Conservation (phyloP, 2,888 invertebrate species). For the Hydroisotoma schaefferi region DNA sequence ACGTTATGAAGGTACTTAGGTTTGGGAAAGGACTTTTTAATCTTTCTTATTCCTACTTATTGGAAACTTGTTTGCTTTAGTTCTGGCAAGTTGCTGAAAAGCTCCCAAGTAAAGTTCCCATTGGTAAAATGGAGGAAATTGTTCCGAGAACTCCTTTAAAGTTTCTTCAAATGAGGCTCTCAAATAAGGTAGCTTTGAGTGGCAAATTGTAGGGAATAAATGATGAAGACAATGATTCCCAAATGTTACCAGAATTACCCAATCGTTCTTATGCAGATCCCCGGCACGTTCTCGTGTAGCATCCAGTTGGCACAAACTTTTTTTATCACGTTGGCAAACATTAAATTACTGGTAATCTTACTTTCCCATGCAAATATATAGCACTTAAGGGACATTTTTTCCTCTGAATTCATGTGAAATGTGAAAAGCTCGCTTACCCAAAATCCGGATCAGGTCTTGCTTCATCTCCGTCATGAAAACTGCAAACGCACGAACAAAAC, state of each 20-base stretch:
- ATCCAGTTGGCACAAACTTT: conserved; percentile 66
- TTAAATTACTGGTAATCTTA: background rate
- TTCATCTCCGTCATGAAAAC: conserved; percentile 49
- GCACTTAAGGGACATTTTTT: too few relatives aligned
- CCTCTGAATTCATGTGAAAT: too few relatives aligned
- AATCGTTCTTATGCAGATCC: conserved; percentile 54
- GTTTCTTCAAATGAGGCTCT: conserved; percentile 63
- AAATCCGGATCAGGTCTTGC: conserved; percentile 48
- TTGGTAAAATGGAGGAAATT: conserved; percentile 54
- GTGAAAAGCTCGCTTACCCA: too few relatives aligned
- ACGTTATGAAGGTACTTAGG: too few relatives aligned
- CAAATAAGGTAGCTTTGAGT: conserved; percentile 65
- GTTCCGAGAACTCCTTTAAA: conserved; percentile 62
- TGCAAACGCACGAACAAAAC: too few relatives aligned
- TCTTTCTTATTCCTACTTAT: background rate
- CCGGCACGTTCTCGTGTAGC: conserved; percentile 69
- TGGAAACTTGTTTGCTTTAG: conserved; percentile 5
- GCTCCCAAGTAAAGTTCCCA: conserved; percentile 65
- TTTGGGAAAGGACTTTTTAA: too few relatives aligned
- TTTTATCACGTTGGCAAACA: conserved; percentile 8
- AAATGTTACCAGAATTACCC: conserved; percentile 57
- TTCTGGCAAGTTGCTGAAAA: conserved; percentile 60
- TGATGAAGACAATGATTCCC: conserved; percentile 66
- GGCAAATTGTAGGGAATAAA: conserved; percentile 75
- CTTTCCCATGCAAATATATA: too few relatives aligned